These are phyloP conservation scores for Agriopis marginaria DNA, from an alignment of 2,888 invertebrate genomes.

Conservation along the genomic window DNA sequence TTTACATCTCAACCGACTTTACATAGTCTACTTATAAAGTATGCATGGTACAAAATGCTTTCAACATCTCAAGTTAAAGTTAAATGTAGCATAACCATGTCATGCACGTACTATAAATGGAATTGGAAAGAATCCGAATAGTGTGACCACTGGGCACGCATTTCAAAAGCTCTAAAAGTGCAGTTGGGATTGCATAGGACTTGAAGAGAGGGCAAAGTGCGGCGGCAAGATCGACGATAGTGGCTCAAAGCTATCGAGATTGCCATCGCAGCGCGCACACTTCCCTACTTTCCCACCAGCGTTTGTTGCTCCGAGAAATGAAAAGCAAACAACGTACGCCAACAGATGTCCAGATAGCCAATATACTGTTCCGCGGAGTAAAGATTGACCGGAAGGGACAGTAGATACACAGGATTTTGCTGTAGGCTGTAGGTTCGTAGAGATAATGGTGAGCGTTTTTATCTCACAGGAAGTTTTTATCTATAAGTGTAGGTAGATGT, in stretches of 20 bases:
- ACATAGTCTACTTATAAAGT: not conserved
- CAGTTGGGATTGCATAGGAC: conserved; percentile 57
- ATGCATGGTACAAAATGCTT: not conserved
- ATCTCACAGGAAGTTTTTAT: conserved; percentile 2
- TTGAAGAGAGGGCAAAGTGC: conserved; percentile 58
- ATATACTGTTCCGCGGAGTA: conserved; percentile 67
- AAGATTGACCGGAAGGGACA: conserved; percentile 58
- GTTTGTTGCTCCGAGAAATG: conserved; percentile 82
- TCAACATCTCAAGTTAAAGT: not conserved
- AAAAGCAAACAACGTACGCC: conserved; percentile 82
- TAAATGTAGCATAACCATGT: not conserved
- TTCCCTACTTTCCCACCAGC: conserved; percentile 54
- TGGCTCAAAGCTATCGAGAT: conserved; percentile 79
- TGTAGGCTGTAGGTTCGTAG: conserved; percentile 18
- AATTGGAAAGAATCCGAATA: conserved; percentile 24
- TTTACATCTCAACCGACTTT: no score
- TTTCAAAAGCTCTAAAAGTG: conserved; percentile 48
- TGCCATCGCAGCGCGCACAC: conserved; percentile 78
- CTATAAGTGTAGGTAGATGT: not conserved
- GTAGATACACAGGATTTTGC: conserved; percentile 33
- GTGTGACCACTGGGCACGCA: conserved; percentile 47
- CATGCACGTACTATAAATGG: not conserved
- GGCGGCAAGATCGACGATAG: conserved; percentile 70
- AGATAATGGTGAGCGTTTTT: conserved; percentile 17
- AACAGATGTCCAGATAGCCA: conserved; percentile 85